Percentiles rank a stretch among this genome's conserved stretches.
These are phyloP conservation scores for Meloidogyne floridensis DNA, from an alignment of 1,140 invertebrate genomes.

Conservation along the genomic window DNA sequence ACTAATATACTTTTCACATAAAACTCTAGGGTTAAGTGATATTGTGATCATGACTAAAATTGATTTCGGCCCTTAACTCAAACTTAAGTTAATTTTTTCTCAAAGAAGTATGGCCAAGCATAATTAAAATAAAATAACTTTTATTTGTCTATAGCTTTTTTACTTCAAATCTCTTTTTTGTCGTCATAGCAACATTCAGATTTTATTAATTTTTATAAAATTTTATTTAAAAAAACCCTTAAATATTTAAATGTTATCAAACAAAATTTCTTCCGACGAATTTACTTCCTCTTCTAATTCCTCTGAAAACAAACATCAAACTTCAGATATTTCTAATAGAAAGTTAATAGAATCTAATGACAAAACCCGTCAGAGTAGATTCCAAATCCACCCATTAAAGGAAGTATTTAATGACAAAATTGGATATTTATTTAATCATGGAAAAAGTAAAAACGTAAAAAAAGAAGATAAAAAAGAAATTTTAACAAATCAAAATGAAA, in stretches of 20 bases:
- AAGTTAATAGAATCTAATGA: background rate
- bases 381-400: background rate
- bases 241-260: background rate
- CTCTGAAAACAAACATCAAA: background rate
- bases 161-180: too few relatives aligned
- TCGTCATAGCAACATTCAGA: too few relatives aligned
- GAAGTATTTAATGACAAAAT: background rate
- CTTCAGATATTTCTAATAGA: background rate
- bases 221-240: too few relatives aligned
- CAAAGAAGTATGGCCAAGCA: too few relatives aligned
- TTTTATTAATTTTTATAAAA: too few relatives aligned
- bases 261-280: background rate
- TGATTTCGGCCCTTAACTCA: too few relatives aligned
- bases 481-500: background rate
- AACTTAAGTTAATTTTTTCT: too few relatives aligned
- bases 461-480: constrained; percentile 4
- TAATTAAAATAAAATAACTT: too few relatives aligned
- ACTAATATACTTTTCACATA: too few relatives aligned
- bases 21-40: too few relatives aligned
- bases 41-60: too few relatives aligned
- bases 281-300: background rate
- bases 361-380: background rate
- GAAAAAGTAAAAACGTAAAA: background rate
- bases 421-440: background rate
- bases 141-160: too few relatives aligned